These are phyloP conservation scores for Spea bombifrons DNA, from an alignment of 2,113 vertebrate species.

Conservation along the genomic window DNA sequence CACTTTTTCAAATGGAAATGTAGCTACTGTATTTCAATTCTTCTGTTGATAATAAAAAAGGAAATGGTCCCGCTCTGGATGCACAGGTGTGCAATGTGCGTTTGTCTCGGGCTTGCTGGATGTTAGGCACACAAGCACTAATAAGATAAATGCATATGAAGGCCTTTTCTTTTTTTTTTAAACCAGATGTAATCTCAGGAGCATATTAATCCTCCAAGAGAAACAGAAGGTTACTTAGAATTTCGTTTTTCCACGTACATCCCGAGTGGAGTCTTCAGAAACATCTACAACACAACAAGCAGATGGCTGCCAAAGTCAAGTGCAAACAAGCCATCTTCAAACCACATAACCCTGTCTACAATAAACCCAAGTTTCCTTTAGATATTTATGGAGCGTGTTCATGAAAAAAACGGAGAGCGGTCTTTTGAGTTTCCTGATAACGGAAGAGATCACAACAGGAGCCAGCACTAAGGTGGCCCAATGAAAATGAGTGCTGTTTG, in stretches of 20 bases:
- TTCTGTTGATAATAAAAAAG: conserved; percentile 57
- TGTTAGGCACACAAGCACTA: conserved; percentile 20
- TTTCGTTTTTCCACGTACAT: conserved; percentile 34
- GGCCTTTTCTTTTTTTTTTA: neutral
- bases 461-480: neutral
- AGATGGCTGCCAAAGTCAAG: conserved; percentile 8
- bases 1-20: conserved; percentile 49
- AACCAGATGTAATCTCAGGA: conserved; percentile 41
- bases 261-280: conserved; percentile 22
- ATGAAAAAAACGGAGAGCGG: neutral
- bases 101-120: conserved; percentile 5
- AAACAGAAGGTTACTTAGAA: conserved; percentile 36
- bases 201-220: conserved; percentile 31
- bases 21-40: conserved; percentile 59
- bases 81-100: conserved; percentile 27
- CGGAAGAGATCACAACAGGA: neutral
- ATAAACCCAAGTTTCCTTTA: neutral
- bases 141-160: conserved; percentile 13
- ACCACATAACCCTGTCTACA: neutral
- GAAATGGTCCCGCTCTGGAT: conserved; percentile 30
- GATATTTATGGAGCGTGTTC: neutral
- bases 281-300: conserved; percentile 12
- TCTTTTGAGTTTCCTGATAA: neutral
- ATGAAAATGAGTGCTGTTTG: neutral
- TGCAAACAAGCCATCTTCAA: neutral